Conservation (phyloP, 2,888 invertebrate genomes). For the Agelastica alni region DNA sequence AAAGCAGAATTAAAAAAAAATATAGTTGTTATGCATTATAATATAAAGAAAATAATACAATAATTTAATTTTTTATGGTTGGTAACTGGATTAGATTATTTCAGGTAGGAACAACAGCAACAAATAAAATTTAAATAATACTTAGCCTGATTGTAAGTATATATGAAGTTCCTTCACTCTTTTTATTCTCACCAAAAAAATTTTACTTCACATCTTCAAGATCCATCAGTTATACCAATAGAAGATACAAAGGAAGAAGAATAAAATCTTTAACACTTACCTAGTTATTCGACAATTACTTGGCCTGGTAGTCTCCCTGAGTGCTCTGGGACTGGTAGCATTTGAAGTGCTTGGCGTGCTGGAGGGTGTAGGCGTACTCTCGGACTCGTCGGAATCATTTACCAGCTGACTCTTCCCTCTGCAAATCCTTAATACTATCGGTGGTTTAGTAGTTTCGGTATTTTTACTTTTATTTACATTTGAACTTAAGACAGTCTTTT, state of each 20-base stretch:
- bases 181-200: too few species aligned
- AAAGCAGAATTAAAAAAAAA: too few species aligned
- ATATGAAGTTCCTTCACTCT: too few species aligned
- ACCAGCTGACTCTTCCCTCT: conserved; percentile 67
- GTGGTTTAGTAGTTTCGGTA: conserved; percentile 61
- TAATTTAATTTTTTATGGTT: too few species aligned
- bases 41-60: too few species aligned
- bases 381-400: conserved; percentile 56
- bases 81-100: too few species aligned
- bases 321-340: conserved; percentile 56
- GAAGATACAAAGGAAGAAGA: background rate
- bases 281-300: conserved; percentile 43
- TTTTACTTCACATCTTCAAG: too few species aligned
- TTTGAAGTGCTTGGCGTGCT: conserved; percentile 61
- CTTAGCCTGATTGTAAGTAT: too few species aligned
- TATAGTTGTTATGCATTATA: too few species aligned
- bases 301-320: conserved; percentile 45
- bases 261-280: conserved; percentile 1
- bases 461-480: conserved; percentile 48
- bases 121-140: too few species aligned
- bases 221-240: too few species aligned
- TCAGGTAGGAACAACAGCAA: too few species aligned
- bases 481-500: conserved; percentile 50
- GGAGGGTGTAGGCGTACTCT: conserved; percentile 58
- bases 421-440: conserved; percentile 86